Evolutionary conservation across 2,888 invertebrate species (phyloP), one percentile per base, ranked within the genome.

Genomic region (Andrena chrysosceles): DNA sequence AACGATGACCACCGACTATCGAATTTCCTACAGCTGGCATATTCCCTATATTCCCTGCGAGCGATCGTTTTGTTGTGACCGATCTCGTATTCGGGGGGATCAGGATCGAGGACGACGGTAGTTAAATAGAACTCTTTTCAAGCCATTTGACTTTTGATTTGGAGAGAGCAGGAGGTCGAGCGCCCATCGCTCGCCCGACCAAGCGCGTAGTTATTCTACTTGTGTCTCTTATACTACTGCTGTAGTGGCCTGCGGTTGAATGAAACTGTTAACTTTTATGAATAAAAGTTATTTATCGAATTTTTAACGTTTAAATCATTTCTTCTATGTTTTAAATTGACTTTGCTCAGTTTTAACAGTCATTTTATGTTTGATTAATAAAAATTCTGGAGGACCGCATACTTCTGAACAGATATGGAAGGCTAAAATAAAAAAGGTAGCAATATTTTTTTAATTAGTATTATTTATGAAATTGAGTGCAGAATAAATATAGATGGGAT

Each of bases 11-110:
- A 54, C 35, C n/a, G 31, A 20, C 6, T 1, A 48, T 29, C 16
- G 31, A 33, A 56, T 67, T 74, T 48, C 26, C 8, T 29, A 31
- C 5, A n/a, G 6, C 23, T n/a, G 7, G 35, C 8, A 52, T 52
- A 23, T 29, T 13, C n/a, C n/a, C n/a, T 42, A 54, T 42, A 20
- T 73, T n/a, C 23, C 29, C 1, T 26, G 0, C 16, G 35, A 6
- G 16, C 23, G 42, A 10, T 6, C n/a, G 33, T 33, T 49, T 29
- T 35, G 13, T 54, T 56, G 23, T 16, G 42, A 59, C 48, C 42
- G 16, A 74, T 67, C 67, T 42, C 56, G 16, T 56, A 33, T 67
- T 31, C 31, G 7, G 13, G 16, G 2, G 56, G 13, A 54, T 42
- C 54, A 4, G 29, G 23, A 56, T 23, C 31, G 7, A n/a, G 26